Evolutionary conservation across 2,888 invertebrate species (phyloP).

Genomic region (Sinohyriopsis cumingii): DNA sequence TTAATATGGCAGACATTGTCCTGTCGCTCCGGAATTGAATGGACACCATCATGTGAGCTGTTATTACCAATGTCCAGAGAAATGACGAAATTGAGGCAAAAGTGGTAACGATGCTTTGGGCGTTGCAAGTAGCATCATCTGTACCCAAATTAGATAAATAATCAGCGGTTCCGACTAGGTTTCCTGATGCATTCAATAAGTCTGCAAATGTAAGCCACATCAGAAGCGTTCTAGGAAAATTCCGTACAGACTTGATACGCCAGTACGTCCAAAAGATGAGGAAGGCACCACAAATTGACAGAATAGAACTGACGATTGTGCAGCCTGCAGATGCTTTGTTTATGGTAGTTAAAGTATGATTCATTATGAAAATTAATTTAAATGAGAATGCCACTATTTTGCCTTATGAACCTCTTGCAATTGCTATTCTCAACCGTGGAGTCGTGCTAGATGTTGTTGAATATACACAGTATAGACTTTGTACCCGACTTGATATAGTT

Average conservation of each 20-base stretch:
- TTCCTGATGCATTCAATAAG: slow-evolving; percentile 9
- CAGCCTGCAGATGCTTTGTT: background rate
- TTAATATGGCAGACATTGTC: background rate
- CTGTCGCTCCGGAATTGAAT: slow-evolving; percentile 5
- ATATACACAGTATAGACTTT: too few species aligned
- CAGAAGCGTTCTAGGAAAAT: slow-evolving; percentile 8
- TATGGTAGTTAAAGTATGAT: too few species aligned
- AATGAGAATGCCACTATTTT: too few species aligned
- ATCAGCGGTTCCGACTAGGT: slow-evolving; percentile 9
- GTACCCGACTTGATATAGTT: too few species aligned
- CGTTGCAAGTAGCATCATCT: slow-evolving; percentile 8
- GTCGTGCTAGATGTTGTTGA: too few species aligned
- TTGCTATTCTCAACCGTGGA: too few species aligned
- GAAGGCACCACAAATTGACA: slow-evolving; percentile 18
- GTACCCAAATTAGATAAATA: too few species aligned
- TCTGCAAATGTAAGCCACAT: slow-evolving; percentile 18
- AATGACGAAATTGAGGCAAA: slow-evolving; percentile 15
- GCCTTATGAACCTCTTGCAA: too few species aligned
- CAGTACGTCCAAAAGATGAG: slow-evolving; percentile 17
- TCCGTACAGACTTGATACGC: background rate
- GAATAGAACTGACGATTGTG: slow-evolving; percentile 5
- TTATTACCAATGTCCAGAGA: slow-evolving; percentile 19
- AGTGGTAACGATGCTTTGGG: slow-evolving; percentile 18
- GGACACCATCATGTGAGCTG: slow-evolving; percentile 10
- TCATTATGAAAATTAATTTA: too few species aligned